These are phyloP conservation scores for Cheilinus undulatus DNA, from an alignment of 2,113 vertebrate species.

Conservation along the genomic window DNA sequence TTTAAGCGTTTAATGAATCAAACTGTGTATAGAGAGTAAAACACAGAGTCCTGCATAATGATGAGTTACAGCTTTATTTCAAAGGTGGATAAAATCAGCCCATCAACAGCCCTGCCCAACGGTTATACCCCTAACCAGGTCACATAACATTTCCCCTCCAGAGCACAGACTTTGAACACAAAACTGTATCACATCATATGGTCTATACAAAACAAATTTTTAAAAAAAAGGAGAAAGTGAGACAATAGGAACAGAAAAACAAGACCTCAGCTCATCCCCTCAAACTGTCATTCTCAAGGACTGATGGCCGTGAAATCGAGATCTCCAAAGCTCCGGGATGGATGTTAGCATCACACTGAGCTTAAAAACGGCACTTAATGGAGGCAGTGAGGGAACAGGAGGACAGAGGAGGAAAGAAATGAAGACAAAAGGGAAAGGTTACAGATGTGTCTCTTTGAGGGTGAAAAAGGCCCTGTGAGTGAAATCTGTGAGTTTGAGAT, in stretches of 20 bases:
- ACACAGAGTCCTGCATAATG: neutral
- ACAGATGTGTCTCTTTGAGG: conserved; percentile 1
- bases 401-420: conserved; percentile 21
- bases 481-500: conserved; percentile 29
- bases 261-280: neutral
- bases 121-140: neutral
- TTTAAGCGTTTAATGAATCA: too few species aligned
- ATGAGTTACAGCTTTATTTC: conserved; percentile 75
- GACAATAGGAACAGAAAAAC: neutral
- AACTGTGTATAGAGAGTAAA: neutral
- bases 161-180: conserved; percentile 44
- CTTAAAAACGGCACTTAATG: conserved; percentile 9
- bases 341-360: conserved; percentile 7
- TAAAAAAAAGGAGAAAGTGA: conserved; percentile 36
- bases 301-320: conserved; percentile 6
- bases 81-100: conserved; percentile 45
- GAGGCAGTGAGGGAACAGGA: conserved; percentile 6
- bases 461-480: conserved; percentile 1
- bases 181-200: conserved; percentile 53
- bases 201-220: conserved; percentile 54
- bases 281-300: neutral
- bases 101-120: conserved; percentile 5
- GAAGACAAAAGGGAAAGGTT: conserved; percentile 1
- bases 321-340: conserved; percentile 10
- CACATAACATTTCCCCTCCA: conserved; percentile 17